Evolutionary conservation across 2,797 vertebrate genomes (phyloP).

Genomic region (Echiichthys vipera): DNA sequence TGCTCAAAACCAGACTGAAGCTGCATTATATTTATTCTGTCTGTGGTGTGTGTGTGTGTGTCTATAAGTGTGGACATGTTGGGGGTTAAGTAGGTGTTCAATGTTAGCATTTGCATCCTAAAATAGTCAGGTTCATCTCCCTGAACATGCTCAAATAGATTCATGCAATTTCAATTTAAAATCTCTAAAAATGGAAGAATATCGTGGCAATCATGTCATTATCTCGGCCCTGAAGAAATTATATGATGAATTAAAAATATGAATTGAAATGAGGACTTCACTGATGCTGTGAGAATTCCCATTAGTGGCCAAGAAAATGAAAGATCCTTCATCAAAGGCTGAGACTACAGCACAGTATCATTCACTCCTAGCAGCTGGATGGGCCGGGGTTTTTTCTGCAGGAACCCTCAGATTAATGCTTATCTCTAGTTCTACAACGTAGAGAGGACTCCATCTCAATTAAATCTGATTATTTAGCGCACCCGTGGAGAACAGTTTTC

Average conservation of each 20-base stretch:
- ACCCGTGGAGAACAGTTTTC: conserved; percentile 39
- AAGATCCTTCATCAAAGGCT: conserved; percentile 71
- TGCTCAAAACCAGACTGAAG: conserved; percentile 4
- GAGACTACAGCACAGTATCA: conserved; percentile 62
- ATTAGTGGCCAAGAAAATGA: conserved; percentile 70
- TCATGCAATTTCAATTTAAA: conserved; percentile 51
- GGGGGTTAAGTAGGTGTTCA: conserved; percentile 23
- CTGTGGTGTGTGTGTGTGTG: neutral
- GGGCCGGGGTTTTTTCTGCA: conserved; percentile 32
- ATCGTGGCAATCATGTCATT: conserved; percentile 65
- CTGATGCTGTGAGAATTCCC: conserved; percentile 60
- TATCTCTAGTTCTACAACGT: conserved; percentile 43
- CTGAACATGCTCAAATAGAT: conserved; percentile 34
- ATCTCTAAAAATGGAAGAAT: conserved; percentile 38
- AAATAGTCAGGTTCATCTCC: conserved; percentile 48
- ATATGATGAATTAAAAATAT: conserved; percentile 63
- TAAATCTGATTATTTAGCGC: conserved; percentile 55
- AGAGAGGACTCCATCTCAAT: conserved; percentile 11
- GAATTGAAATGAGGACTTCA: conserved; percentile 63
- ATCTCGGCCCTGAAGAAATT: conserved; percentile 56
- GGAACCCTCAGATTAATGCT: conserved; percentile 41
- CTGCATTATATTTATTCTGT: neutral
- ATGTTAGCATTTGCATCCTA: conserved; percentile 9
- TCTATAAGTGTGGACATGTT: conserved; percentile 9
- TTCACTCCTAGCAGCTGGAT: conserved; percentile 53